Evolutionary conservation across 2,797 vertebrate species (phyloP).

Genomic region (Leuciscus waleckii): DNA sequence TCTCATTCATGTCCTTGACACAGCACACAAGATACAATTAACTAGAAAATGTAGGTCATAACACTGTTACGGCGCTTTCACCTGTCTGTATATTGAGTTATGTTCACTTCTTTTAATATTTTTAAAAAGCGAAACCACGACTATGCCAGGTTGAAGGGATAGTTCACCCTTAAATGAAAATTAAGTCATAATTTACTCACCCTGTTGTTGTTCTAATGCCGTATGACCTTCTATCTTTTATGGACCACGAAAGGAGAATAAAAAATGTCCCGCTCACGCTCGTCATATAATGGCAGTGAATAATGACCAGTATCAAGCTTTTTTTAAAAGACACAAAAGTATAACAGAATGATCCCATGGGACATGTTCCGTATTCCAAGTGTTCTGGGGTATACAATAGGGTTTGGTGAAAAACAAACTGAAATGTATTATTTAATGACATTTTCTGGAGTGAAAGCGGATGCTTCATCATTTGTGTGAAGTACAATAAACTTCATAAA

Average conservation of each 20-base stretch:
- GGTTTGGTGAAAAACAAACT: no score
- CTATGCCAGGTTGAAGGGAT: neutral
- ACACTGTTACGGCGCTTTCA: neutral
- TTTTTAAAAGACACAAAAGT: no score
- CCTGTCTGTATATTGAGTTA: neutral
- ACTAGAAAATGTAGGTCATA: slow-evolving; percentile 2
- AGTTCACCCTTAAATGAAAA: neutral
- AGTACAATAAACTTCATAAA: no score
- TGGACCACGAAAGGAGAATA: neutral
- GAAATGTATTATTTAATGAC: neutral
- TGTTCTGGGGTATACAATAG: no score
- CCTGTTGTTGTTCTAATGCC: neutral
- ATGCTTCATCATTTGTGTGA: no score
- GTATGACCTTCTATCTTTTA: neutral
- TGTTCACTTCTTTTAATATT: neutral
- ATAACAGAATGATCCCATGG: no score
- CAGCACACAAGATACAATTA: neutral
- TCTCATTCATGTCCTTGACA: slow-evolving; percentile 7
- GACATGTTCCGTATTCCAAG: no score
- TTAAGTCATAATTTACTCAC: neutral
- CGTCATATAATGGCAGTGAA: neutral
- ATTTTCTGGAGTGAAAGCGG: neutral
- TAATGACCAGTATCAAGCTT: no score
- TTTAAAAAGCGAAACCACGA: neutral
- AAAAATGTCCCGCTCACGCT: accelerated